Conservation (phyloP, 2,113 vertebrate species). For the Probosciger aterrimus region DNA sequence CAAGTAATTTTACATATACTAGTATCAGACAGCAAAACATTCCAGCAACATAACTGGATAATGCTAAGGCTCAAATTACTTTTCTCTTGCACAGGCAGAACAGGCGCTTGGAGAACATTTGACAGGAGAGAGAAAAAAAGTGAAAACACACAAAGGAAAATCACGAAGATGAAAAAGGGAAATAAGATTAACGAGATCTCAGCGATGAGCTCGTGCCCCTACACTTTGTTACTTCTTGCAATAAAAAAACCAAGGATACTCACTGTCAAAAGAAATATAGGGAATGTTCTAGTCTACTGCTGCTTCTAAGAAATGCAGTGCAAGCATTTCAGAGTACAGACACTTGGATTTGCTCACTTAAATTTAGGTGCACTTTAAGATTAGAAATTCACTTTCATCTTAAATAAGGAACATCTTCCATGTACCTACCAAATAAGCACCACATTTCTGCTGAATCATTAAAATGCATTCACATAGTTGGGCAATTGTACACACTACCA, state of each 20-base stretch:
- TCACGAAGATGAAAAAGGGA: neutral
- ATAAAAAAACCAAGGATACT: neutral
- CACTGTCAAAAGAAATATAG: neutral
- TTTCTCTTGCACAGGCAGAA: neutral
- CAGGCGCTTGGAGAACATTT: neutral
- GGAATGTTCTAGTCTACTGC: neutral
- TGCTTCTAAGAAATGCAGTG: neutral
- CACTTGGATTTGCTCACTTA: neutral
- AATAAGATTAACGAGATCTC: neutral
- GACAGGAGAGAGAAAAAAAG: neutral
- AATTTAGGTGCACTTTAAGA: neutral
- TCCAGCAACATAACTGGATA: neutral
- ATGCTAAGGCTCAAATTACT: neutral
- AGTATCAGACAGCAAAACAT: neutral
- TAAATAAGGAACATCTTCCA: neutral
- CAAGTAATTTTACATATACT: neutral
- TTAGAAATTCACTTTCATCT: slow-evolving; percentile 31
- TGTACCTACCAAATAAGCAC: neutral
- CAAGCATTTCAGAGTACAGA: neutral
- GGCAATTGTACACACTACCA: neutral
- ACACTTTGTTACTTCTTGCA: neutral
- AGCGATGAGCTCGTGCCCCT: neutral
- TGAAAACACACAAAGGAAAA: neutral
- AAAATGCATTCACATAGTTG: neutral
- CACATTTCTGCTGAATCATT: neutral